These are phyloP conservation scores for Leuctra nigra DNA, from an alignment of 2,888 invertebrate species.

Conservation along the genomic window DNA sequence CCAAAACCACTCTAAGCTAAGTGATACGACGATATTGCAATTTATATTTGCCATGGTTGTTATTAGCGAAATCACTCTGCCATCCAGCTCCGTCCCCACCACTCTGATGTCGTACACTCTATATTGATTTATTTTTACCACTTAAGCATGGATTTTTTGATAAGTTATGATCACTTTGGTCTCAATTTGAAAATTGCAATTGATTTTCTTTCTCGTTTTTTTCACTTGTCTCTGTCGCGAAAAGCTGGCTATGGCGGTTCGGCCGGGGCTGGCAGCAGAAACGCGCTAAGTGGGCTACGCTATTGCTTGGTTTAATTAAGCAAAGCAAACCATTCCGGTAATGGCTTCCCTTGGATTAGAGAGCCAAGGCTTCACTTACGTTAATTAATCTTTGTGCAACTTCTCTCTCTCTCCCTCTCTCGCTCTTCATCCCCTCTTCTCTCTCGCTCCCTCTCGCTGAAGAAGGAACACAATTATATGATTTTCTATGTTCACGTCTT, in stretches of 20 bases:
- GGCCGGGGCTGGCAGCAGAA: not conserved
- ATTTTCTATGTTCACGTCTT: not conserved
- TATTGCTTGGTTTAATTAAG: conserved; percentile 27
- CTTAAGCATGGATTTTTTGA: conserved; percentile 7
- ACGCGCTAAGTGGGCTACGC: conserved; percentile 16
- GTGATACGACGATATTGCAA: conserved; percentile 1
- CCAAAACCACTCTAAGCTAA: conserved; percentile 10
- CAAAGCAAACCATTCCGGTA: conserved; percentile 29
- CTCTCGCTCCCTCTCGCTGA: too few species aligned
- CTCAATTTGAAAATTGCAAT: conserved; percentile 9
- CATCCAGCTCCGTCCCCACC: not conserved
- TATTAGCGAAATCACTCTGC: conserved; percentile 8
- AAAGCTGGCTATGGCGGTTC: not conserved
- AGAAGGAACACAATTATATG: conserved; percentile 15
- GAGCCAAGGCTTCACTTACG: conserved; percentile 19
- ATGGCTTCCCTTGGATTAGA: conserved; percentile 28
- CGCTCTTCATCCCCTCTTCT: too few species aligned
- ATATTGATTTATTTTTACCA: conserved; percentile 12
- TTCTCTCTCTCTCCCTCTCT: too few species aligned
- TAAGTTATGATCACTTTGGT: conserved; percentile 13
- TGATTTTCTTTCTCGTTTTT: not conserved
- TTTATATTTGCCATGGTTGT: conserved; percentile 6
- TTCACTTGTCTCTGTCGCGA: too few species aligned
- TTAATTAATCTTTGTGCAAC: conserved; percentile 19
- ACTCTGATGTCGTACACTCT: not conserved